Evolutionary conservation across 92 coral and sea anemone genomes (phyloP).

Genomic region (Nematostella vectensis): DNA sequence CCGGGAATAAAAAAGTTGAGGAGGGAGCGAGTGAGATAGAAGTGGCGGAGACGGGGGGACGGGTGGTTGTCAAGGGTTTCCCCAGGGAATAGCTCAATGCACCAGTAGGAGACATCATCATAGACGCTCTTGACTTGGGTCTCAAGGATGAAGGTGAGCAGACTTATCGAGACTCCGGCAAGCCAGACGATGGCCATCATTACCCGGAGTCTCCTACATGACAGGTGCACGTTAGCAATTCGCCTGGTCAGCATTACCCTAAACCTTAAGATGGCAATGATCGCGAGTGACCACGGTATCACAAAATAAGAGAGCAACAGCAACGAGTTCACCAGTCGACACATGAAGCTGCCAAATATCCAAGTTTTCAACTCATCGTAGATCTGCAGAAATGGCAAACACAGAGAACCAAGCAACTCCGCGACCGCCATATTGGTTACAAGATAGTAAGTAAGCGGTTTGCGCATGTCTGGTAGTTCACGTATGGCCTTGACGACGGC

Average conservation of each 20-base stretch:
- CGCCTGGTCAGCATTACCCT: conserved; percentile 7
- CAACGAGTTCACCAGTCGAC: conserved; percentile 21
- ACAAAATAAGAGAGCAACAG: conserved; percentile 26
- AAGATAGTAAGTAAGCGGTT: conserved; percentile 21
- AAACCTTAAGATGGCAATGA: conserved; percentile 13
- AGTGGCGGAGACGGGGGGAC: conserved; percentile 5
- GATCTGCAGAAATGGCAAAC: conserved; percentile 24
- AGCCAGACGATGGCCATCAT: conserved; percentile 9
- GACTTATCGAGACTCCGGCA: conserved; percentile 2
- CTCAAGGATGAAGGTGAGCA: conserved; percentile 21
- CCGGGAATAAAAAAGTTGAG: conserved; percentile 27
- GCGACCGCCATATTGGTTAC: conserved; percentile 28
- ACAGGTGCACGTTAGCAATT: background rate
- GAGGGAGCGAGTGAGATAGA: conserved; percentile 21
- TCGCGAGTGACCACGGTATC: conserved; percentile 31
- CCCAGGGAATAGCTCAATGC: conserved; percentile 34
- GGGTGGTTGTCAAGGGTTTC: conserved; percentile 18
- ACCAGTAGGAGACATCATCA: conserved; percentile 18
- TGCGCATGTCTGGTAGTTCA: conserved; percentile 15
- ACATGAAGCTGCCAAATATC: conserved; percentile 28
- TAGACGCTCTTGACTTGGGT: conserved; percentile 15
- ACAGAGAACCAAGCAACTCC: conserved; percentile 17
- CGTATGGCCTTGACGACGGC: conserved; percentile 30
- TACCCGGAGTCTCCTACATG: background rate
- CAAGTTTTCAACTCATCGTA: conserved; percentile 27